Percentiles rank a stretch among this genome's conserved stretches.
phyloP scores from a whole-genome alignment of 2,888 invertebrate genomes.

The Mylabris sibirica region DNA sequence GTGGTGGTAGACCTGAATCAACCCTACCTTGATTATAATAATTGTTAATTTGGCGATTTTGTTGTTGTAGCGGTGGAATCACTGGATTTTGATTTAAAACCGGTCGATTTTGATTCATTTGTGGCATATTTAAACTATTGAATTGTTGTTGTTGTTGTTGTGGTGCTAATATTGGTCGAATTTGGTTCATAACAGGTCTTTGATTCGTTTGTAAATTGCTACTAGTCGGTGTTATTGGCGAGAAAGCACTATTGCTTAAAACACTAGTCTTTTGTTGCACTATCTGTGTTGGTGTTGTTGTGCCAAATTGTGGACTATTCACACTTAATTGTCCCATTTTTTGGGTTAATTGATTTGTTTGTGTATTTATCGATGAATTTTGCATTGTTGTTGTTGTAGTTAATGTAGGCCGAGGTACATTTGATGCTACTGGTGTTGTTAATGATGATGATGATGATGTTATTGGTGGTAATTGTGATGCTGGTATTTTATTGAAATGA shows the following conservation, averaged over 20 bases:
- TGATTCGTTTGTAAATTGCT: constrained; percentile 16
- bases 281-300: constrained; percentile 51
- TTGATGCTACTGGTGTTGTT: not conserved
- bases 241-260: constrained; percentile 36
- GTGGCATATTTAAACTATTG: not conserved
- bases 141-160: constrained; percentile 14
- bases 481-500: constrained; percentile 48
- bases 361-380: constrained; percentile 36
- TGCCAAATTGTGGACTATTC: constrained; percentile 45
- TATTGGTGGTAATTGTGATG: constrained; percentile 54
- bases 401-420: constrained; percentile 14
- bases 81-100: constrained; percentile 7
- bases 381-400: constrained; percentile 15
- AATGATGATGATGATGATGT: not conserved
- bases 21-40: constrained; percentile 11
- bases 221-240: constrained; percentile 28
- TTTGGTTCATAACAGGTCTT: constrained; percentile 13
- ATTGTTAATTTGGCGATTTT: constrained; percentile 17
- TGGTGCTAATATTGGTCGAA: not conserved
- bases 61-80: not conserved
- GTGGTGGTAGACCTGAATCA: constrained; percentile 1
- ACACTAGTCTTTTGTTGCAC: constrained; percentile 27
- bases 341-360: constrained; percentile 41
- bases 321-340: constrained; percentile 47
- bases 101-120: constrained; percentile 5